Evolutionary conservation across 1,140 invertebrate species (phyloP), one percentile per base, ranked within the genome.

Genomic region (Tribolium castaneum): DNA sequence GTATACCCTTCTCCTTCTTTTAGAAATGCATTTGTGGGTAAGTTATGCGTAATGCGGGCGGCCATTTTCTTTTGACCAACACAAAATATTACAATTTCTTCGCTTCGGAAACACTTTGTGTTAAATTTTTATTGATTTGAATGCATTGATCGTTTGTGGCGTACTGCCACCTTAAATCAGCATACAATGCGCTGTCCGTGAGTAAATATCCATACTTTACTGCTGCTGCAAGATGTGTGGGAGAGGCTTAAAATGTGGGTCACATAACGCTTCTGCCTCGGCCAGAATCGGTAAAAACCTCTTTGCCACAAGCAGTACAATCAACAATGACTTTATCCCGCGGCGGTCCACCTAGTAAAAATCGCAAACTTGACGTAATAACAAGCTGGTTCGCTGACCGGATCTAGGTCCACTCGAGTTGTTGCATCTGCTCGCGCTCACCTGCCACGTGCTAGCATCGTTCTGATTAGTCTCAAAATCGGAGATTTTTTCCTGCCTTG

Each of bases 161-260:
- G 49, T 50, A 2, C 1, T 54, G 19, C 52, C 52, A 54, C 14
- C 13, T 54, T 54, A 54, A 54, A 54, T 54, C 52, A 54, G 14
- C 52, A 54, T 54, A 54, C 52, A 54, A 54, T 54, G 52, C 52
- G 52, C 52, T 54, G 2, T 54, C 7, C 19, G 52, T 14, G 52
- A 54, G 52, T 54, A 54, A 54, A 54, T 54, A 54, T 54, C 13
- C 52, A 54, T 54, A 14, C 7, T 54, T 54, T 54, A 54, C 19
- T 54, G 19, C n/a, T 54, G 25, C 25, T 54, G 7, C 39, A 45
- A 45, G 39, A 45, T 45, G 39, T 30, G 25, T 30, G 25, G 25
- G 25, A 30, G 25, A 30, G 25, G 25, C 5, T 45, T 45, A 45
- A 45, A 45, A 45, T 45, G 39, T 45, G 39, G 39, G 39, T 45